Conservation (phyloP, 2,888 invertebrate species). For the Thereva unica region DNA sequence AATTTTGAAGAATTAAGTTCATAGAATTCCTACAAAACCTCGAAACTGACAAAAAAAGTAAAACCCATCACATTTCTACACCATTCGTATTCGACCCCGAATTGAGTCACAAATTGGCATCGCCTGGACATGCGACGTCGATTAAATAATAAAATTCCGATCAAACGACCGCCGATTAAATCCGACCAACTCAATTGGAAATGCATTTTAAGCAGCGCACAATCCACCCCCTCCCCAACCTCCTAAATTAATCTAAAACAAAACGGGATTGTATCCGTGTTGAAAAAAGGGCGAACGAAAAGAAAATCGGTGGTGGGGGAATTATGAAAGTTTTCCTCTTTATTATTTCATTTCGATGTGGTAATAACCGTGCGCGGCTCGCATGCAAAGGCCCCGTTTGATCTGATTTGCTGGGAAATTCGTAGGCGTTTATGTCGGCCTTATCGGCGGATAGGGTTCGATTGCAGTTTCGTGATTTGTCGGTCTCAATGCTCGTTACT, state of each 20-base stretch:
- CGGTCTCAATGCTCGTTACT: background rate
- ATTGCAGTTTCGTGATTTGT: conserved; percentile 16
- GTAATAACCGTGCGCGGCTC: conserved; percentile 8
- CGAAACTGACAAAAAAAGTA: no score
- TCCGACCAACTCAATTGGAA: conserved; percentile 5
- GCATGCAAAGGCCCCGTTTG: background rate
- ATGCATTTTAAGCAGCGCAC: background rate
- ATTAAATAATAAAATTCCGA: conserved; percentile 27
- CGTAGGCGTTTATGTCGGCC: conserved; percentile 14
- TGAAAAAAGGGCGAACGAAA: conserved; percentile 1
- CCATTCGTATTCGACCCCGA: background rate
- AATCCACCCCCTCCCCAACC: background rate
- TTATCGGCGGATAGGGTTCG: conserved; percentile 10
- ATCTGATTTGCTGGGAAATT: conserved; percentile 11
- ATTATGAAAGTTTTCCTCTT: conserved; percentile 1
- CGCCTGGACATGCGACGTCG: conserved; percentile 17
- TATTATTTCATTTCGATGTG: conserved; percentile 13
- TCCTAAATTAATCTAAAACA: background rate
- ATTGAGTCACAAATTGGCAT: conserved; percentile 24
- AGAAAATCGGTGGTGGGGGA: conserved; percentile 5
- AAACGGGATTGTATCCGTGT: background rate
- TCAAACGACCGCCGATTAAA: conserved; percentile 22
- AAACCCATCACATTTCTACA: no score
- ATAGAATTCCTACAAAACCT: no score
- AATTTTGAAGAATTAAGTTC: no score